Evolutionary conservation across 2,113 vertebrate genomes (phyloP), one percentile per base, ranked within the genome.

Genomic region (Psephotus haematonotus): DNA sequence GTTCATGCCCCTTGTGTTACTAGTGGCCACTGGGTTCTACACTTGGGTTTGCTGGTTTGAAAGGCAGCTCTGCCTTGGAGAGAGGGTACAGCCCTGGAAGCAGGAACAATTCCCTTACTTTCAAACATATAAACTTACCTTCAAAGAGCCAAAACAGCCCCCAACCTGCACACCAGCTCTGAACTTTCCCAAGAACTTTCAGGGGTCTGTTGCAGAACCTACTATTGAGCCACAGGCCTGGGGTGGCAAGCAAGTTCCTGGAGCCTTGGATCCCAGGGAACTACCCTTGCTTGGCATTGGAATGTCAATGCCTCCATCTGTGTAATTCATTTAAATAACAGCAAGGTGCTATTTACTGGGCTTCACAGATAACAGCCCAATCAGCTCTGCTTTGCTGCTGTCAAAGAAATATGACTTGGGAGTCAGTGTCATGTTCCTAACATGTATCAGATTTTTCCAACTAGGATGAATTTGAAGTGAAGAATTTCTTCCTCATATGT

Each of bases 381-480:
- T 85, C 78, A 23, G 75, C 74, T 84, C 28, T 33, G 82, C 82
- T 93, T 84, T 67, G 72, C 65, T 85, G 70, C 81, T 69, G 10
- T 33, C 87, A 72, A 17, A 74, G 77, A 37, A 81, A 35, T 37
- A 20, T 5, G 65, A 19, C 47, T 75, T 33, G 27, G 55, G 35
- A 39, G 22, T 13, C 3, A 7, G 37, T 52, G 3, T 85, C 4
- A 1, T 3, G 17, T 85, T 95, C 67, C 95, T 85, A 72, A 83
- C 88, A 82, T 97, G 90, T 96, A 97, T 97, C 96, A 93, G 91
- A 85, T 96, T 72, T 92, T 88, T 85, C 90, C 79, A 59, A 52
- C 46, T 92, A 90, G 91, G 63, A 59, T 28, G 22, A 78, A 76
- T 67, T 94, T 59, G 22, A 59, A 59, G 57, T 59, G 22, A 59